These are phyloP conservation scores for Colletes gigas DNA, from an alignment of 1,140 invertebrate genomes.

Conservation along the genomic window DNA sequence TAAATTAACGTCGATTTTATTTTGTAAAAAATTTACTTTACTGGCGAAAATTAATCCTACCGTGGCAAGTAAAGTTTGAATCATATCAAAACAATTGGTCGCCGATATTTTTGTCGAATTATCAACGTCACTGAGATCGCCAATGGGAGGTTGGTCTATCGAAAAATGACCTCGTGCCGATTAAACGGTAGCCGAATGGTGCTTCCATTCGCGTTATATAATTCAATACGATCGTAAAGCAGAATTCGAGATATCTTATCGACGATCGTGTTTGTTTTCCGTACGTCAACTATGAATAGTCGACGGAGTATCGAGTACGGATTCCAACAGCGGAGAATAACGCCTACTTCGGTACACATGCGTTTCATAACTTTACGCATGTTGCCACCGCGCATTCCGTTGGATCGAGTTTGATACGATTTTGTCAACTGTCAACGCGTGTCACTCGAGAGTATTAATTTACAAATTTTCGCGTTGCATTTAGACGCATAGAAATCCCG, in stretches of 20 bases:
- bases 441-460: not conserved
- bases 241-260: conserved; percentile 28
- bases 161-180: not conserved
- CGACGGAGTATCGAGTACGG: conserved; percentile 30
- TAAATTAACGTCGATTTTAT: too few species aligned
- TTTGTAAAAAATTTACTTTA: too few species aligned
- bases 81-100: too few species aligned
- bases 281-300: conserved; percentile 27
- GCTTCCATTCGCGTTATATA: conserved; percentile 20
- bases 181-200: not conserved
- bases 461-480: too few species aligned
- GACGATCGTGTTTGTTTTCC: conserved; percentile 32
- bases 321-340: conserved; percentile 47
- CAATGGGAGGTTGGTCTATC: too few species aligned
- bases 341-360: conserved; percentile 59
- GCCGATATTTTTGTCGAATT: not conserved
- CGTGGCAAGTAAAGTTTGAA: too few species aligned
- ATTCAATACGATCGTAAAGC: not conserved
- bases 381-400: conserved; percentile 59
- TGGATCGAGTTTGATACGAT: conserved; percentile 63
- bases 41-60: too few species aligned
- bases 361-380: conserved; percentile 68
- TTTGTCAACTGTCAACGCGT: conserved; percentile 38
- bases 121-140: too few species aligned
- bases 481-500: too few species aligned